Evolutionary conservation across 2,113 vertebrate species (phyloP).

Genomic region (Macrotis lagotis): DNA sequence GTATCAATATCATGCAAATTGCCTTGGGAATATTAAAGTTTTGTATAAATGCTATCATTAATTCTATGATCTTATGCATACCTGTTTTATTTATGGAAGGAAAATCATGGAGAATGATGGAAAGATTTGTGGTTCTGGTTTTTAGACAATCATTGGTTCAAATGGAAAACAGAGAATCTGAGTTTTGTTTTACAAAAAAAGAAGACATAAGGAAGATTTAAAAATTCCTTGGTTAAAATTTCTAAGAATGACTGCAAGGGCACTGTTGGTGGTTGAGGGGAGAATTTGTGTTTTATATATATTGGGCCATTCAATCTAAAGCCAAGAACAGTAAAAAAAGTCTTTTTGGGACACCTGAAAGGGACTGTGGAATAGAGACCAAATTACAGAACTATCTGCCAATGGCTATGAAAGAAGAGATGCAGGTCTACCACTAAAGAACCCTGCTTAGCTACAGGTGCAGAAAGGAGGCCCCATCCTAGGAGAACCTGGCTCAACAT

Average conservation of each 20-base stretch:
- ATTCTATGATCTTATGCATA: background rate
- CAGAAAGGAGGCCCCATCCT: background rate
- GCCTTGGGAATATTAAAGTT: background rate
- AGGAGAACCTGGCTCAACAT: background rate
- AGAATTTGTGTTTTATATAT: background rate
- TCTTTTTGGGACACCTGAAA: background rate
- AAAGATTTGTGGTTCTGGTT: background rate
- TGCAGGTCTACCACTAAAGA: background rate
- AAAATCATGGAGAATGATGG: background rate
- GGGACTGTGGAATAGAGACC: background rate
- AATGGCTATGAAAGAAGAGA: background rate
- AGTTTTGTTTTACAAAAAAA: background rate
- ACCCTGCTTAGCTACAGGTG: background rate
- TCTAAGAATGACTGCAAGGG: background rate
- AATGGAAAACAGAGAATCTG: background rate
- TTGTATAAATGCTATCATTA: background rate
- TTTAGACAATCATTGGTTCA: background rate
- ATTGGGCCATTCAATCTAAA: background rate
- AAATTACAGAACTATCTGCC: background rate
- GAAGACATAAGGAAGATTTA: background rate
- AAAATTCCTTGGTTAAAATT: background rate
- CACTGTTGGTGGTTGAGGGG: background rate
- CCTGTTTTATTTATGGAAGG: background rate
- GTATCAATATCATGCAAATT: no score
- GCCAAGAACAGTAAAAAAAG: background rate